Evolutionary conservation across 92 coral and sea anemone species (phyloP).

Genomic region (Nematostella vectensis): DNA sequence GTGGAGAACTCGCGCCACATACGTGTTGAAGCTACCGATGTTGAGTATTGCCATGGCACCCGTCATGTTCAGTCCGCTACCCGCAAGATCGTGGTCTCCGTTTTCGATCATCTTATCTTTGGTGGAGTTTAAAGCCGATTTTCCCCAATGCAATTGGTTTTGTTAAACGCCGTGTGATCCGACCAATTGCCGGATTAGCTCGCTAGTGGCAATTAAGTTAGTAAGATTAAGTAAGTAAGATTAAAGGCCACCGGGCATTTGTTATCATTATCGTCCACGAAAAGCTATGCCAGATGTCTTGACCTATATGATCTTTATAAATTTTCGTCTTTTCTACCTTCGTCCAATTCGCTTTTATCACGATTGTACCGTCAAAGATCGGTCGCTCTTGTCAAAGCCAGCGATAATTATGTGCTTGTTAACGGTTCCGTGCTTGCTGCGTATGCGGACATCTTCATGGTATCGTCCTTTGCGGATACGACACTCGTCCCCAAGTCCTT

Average conservation of each 20-base stretch:
- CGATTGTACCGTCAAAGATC: slow-evolving; percentile 59
- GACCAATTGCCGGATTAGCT: too few relatives aligned
- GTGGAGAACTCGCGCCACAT: slow-evolving; percentile 39
- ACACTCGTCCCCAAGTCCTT: slow-evolving; percentile 50
- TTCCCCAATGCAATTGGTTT: slow-evolving; percentile 61
- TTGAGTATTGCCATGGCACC: slow-evolving; percentile 72
- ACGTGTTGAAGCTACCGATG: slow-evolving; percentile 68
- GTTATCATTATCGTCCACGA: slow-evolving; percentile 59
- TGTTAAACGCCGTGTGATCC: slow-evolving; percentile 49
- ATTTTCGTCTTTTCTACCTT: slow-evolving; percentile 8
- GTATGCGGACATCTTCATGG: slow-evolving; percentile 48
- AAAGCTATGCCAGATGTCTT: slow-evolving; percentile 55
- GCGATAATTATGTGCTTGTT: slow-evolving; percentile 45
- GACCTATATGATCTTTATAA: slow-evolving; percentile 27
- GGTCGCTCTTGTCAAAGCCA: slow-evolving; percentile 57
- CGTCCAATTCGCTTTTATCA: slow-evolving; percentile 26
- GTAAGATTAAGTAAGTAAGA: too few relatives aligned
- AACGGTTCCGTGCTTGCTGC: slow-evolving; percentile 40
- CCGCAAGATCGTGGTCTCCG: slow-evolving; percentile 50
- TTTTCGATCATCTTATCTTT: slow-evolving; percentile 52
- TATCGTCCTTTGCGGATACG: slow-evolving; percentile 47
- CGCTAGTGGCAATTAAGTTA: too few relatives aligned
- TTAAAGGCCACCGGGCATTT: slow-evolving; percentile 83
- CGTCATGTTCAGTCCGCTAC: slow-evolving; percentile 51
- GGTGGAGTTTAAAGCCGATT: slow-evolving; percentile 41